Base-by-base conservation (phyloP, 2,888 invertebrate species). In the Chaitophorus viminalis region DNA sequence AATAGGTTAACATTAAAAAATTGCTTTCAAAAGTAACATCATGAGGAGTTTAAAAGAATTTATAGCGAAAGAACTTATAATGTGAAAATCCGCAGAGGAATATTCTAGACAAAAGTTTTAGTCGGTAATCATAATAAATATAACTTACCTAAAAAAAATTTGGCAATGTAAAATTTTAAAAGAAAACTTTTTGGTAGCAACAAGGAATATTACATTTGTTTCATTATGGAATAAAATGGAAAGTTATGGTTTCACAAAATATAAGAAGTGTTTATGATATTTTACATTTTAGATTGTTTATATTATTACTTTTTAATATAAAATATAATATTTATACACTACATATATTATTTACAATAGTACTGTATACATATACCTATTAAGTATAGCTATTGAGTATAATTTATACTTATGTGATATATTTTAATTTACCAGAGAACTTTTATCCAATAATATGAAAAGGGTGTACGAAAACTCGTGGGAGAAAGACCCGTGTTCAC, bases 61-160 rank as follows among this genome's bases (percentile, higher is more conserved):
- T 75, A 52, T 52, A 33, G 21, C 29, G 29, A n/a, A 11, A 31
- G 31, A 74, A 74, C 74, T 74, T 54, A 52, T 83, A 83, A 74
- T 75, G 29, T 75, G 36, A 74, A 79, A 83, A 77, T 84, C 46
- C 76, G n/a, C 68, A 52, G 76, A 52, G 76, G 84, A 85, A 77
- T 85, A 85, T 68, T 52, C 18, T 46, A 65, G 76, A 77, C 46
- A 68, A 85, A 85, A 85, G 84, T 85, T 85, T 84, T 85, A 18
- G 46, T 46, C 77, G 31, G 84, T 77, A 77, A 85, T 85, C 84
- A 85, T 85, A 85, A 85, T 85, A 85, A 85, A 85, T 85, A 85
- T 52, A n/a, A 85, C 84, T 78, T 86, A 79, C 9, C 21, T 14
- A 25, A 60, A 86, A 70, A 72, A 78, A 86, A 86, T 86, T 86